Base-by-base conservation (phyloP, 2,888 invertebrate genomes). In the Alloscopus bannaensis region DNA sequence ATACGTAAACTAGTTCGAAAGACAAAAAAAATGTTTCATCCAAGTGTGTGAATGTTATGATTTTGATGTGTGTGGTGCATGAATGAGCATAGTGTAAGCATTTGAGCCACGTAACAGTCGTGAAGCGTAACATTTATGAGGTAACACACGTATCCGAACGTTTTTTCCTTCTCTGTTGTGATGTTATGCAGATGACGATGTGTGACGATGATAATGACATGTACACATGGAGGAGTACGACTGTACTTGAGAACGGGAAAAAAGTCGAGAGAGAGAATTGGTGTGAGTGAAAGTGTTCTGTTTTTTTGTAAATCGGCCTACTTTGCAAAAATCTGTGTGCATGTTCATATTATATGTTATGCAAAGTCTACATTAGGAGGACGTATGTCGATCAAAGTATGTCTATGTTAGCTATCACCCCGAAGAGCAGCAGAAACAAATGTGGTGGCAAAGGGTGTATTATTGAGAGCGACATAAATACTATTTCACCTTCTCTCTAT, bases 231-330 rank as follows among this genome's bases (percentile, higher is more conserved):
- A 59, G 50, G 31, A 22, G 36, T 52, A 71, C 31, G 28, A 36
- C 45, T 47, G 50, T 50, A 72, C 42, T 70, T 29, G 62, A 64
- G 59, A 57, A 69, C 57, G 71, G 55, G 42, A 52, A 78, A 52
- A 71, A 42, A 20, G 70, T 20, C 60, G 75, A 59, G 72, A 60
- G 36, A 82, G 81, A 71, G 79, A 78, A 78, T 76, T 76, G 79
- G 69, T 77, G 71, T 78, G 79, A 85, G 85, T 85, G 85, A 85
- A 85, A 85, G 85, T 85, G 84, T 83, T 83, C 83, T 83, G 83
- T 83, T 84, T 80, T 83, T 80, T 78, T 80, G 79, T 81, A 80
- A 80, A 66, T 82, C 83, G 82, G 77, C 84, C 85, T 84, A 84
- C 83, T 84, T 85, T 79, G 84, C 82, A 76, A 85, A n/a, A 75